Evolutionary conservation across 2,113 vertebrate genomes (phyloP).

Genomic region (Engystomops pustulosus): DNA sequence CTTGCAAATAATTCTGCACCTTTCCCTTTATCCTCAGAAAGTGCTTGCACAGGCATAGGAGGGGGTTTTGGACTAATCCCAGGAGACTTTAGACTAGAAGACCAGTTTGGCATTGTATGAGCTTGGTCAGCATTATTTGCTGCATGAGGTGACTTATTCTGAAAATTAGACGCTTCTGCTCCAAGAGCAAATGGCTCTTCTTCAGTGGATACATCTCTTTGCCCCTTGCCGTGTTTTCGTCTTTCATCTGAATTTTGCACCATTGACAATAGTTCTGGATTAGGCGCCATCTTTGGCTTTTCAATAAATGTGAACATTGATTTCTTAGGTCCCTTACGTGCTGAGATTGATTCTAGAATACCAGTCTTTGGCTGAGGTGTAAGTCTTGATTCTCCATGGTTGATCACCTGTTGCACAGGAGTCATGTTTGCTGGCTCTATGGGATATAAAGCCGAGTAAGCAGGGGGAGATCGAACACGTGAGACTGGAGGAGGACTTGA

Average conservation of each 20-base stretch:
- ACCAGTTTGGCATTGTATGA: conserved; percentile 81
- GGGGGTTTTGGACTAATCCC: conserved; percentile 79
- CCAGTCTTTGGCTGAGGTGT: conserved; percentile 79
- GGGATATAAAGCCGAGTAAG: conserved; percentile 77
- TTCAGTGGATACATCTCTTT: conserved; percentile 75
- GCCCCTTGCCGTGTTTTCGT: conserved; percentile 81
- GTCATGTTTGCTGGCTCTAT: conserved; percentile 71
- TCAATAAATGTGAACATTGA: conserved; percentile 98
- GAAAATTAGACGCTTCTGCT: conserved; percentile 94
- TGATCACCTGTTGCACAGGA: conserved; percentile 67
- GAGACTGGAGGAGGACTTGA: conserved; percentile 76
- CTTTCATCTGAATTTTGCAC: conserved; percentile 88
- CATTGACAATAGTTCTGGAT: conserved; percentile 91
- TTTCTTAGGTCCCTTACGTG: conserved; percentile 76
- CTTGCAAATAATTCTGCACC: conserved; percentile 93
- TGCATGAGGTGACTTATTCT: conserved; percentile 65
- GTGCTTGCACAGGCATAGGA: conserved; percentile 83
- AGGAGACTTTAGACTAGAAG: conserved; percentile 90
- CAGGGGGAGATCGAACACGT: conserved; percentile 71
- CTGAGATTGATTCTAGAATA: conserved; percentile 83
- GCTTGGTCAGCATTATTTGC: conserved; percentile 44
- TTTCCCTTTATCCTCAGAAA: conserved; percentile 87
- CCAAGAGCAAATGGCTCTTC: conserved; percentile 91
- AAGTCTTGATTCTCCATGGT: conserved; percentile 61
- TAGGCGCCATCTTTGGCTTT: conserved; percentile 88